A percentile compares a stretch with the other conserved stretches of the same genome.
phyloP scores from a whole-genome alignment of 64 coral and sea anemone genomes.

The Hydrozoanthus tunicans region DNA sequence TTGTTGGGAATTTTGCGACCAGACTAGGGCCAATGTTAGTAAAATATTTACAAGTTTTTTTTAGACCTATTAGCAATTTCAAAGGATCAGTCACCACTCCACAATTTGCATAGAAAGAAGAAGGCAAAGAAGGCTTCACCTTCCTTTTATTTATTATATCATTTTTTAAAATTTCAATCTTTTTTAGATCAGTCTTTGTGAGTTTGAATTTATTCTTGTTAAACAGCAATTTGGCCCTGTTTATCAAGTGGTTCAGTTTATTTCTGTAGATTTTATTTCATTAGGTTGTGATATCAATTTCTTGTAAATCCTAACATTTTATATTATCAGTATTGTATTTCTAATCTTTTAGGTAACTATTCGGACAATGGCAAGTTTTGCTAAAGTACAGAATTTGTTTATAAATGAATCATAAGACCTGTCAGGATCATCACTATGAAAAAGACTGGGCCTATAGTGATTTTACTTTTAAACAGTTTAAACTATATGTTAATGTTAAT shows the following conservation, averaged over 20 bases:
- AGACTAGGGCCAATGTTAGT: conserved; percentile 16
- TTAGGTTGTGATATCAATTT: not conserved
- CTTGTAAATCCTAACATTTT: not conserved
- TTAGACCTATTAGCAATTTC: not conserved
- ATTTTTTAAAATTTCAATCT: not conserved
- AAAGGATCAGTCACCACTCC: conserved; percentile 15
- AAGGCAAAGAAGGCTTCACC: not conserved
- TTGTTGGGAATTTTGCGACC: not conserved
- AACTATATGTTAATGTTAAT: too few species aligned
- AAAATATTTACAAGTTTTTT: not conserved
- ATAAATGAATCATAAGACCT: too few species aligned
- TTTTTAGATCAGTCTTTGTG: conserved; percentile 10
- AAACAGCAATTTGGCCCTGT: not conserved
- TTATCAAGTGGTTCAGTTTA: not conserved
- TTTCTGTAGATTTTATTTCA: conserved; percentile 1
- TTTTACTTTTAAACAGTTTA: too few species aligned
- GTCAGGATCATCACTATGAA: too few species aligned
- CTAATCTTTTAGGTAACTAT: too few species aligned
- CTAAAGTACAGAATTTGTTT: too few species aligned
- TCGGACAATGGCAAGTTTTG: too few species aligned
- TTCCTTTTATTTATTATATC: conserved; percentile 22
- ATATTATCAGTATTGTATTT: too few species aligned
- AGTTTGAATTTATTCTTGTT: conserved; percentile 4
- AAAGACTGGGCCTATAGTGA: too few species aligned
- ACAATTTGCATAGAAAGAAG: conserved; percentile 3